Conservation (phyloP, 1,140 invertebrate genomes). For the Campoletis sonorensis region DNA sequence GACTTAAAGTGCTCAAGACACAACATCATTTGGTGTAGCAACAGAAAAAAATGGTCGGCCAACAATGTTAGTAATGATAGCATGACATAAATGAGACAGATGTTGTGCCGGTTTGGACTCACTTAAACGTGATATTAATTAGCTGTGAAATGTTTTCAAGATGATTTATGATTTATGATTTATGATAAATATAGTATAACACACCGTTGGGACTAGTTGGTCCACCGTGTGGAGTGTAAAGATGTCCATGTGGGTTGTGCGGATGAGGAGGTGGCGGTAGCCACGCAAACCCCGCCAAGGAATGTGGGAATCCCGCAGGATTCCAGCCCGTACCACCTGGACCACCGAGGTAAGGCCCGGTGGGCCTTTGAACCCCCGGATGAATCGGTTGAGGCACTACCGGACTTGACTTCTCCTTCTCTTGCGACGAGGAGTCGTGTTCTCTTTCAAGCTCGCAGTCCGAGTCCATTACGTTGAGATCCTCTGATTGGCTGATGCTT, state of each 20-base stretch:
- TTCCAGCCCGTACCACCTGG: constrained; percentile 69
- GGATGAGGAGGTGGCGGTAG: constrained; percentile 74
- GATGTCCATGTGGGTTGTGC: constrained; percentile 74
- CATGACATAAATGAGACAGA: background rate
- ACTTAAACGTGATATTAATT: background rate
- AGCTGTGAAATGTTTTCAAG: background rate
- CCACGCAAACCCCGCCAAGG: constrained; percentile 74
- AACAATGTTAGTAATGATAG: background rate
- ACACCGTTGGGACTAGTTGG: constrained; percentile 75
- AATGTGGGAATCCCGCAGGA: constrained; percentile 72
- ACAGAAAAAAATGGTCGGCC: background rate
- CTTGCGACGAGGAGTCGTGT: constrained; percentile 57
- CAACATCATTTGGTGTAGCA: background rate
- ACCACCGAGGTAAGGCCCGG: constrained; percentile 68
- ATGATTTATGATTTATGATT: background rate
- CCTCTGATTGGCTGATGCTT: constrained; percentile 71
- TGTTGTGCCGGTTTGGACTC: background rate
- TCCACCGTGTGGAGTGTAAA: constrained; percentile 72
- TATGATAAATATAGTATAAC: constrained; percentile 27
- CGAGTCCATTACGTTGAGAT: constrained; percentile 75
- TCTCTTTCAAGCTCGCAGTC: constrained; percentile 72
- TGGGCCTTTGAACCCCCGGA: constrained; percentile 72
- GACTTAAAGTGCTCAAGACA: background rate
- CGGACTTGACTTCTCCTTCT: constrained; percentile 73
- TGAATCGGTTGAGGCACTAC: constrained; percentile 75